phyloP scores from a whole-genome alignment of 2,797 vertebrate species.

The Rachycentron canadum region DNA sequence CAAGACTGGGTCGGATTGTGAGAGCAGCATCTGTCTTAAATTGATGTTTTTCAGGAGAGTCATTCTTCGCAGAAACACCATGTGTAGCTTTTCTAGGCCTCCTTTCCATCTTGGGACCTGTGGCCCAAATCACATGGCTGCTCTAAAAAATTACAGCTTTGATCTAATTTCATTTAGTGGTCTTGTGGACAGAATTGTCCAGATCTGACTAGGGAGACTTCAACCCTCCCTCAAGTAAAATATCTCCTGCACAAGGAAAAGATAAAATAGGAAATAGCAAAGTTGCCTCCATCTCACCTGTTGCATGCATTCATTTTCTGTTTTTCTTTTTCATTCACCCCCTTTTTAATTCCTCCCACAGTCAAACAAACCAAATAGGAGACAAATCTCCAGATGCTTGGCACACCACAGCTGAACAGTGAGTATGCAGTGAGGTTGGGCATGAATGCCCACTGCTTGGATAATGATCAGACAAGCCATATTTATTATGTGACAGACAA shows the following conservation, averaged over 20 bases:
- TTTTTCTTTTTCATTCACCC: neutral
- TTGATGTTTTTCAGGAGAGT: slow-evolving; percentile 32
- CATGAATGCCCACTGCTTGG: slow-evolving; percentile 40
- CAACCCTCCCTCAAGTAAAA: neutral
- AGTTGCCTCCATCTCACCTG: neutral
- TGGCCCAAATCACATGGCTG: slow-evolving; percentile 61
- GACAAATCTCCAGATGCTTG: slow-evolving; percentile 35
- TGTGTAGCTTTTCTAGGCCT: slow-evolving; percentile 65
- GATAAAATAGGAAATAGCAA: neutral
- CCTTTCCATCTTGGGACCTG: slow-evolving; percentile 52
- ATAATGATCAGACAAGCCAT: slow-evolving; percentile 52
- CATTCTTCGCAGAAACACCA: slow-evolving; percentile 41
- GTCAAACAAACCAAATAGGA: slow-evolving; percentile 56
- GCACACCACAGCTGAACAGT: slow-evolving; percentile 24
- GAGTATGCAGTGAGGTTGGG: slow-evolving; percentile 28
- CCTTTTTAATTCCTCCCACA: slow-evolving; percentile 18
- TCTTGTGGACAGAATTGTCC: slow-evolving; percentile 12
- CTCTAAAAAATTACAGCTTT: slow-evolving; percentile 54
- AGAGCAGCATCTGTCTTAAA: slow-evolving; percentile 28
- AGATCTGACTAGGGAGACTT: slow-evolving; percentile 18
- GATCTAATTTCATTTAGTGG: slow-evolving; percentile 54
- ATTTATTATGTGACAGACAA: slow-evolving; percentile 51
- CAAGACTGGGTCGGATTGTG: slow-evolving; percentile 19
- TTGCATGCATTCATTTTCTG: neutral
- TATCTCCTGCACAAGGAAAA: neutral